Evolutionary conservation across 37 sponge, comb jelly and placozoan species (phyloP), one percentile per base, ranked within the genome.

Genomic region (Diacarnus erythraeanus): DNA sequence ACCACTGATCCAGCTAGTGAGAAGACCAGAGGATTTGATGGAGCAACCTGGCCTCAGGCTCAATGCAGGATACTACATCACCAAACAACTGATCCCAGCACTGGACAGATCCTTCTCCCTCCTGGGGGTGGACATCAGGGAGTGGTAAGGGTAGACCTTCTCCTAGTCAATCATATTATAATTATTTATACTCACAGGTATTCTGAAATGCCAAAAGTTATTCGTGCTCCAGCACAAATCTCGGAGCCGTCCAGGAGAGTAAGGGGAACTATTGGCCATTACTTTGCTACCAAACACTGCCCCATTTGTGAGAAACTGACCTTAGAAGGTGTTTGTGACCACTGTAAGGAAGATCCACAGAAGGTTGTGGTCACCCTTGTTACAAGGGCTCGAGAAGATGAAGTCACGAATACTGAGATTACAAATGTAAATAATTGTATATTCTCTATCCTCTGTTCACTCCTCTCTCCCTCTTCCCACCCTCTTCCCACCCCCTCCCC

Each of bases 21-120:
- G 66, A 42, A 86, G 88, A 72, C 98, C 95, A 30, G 74, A 68
- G 58, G 93, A 97, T 9, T 59, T 94, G 6, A 41, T 94, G 6
- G 38, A 86, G 0, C 41, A 44, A 5, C 64, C 79, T 22, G 58
- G 72, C 35, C 89, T 94, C 18, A 72, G 88, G 35, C 74, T 97
- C 18, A 94, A 97, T 74, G 75, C 77, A 6, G 69, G 68, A 26
- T 97, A 97, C 81, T 97, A 97, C 86, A 83, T 92, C 69, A 90
- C 90, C 56, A 97, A 91, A 66, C 91, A 85, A 43, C 81, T 97
- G 58, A 70, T 97, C 4, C 98, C 98, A 29, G 75, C 98, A 22
- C 79, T 97, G 39, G 77, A 89, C 60, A 74, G 98, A 17, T 82
- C 80, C 18, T 92, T 97, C 77, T 86, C 90, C 59, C 84, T 92